A percentile compares a stretch with the other conserved stretches of the same genome.
Conservation (phyloP, 2,888 invertebrate genomes). For the Heliconius charithonia region DNA sequence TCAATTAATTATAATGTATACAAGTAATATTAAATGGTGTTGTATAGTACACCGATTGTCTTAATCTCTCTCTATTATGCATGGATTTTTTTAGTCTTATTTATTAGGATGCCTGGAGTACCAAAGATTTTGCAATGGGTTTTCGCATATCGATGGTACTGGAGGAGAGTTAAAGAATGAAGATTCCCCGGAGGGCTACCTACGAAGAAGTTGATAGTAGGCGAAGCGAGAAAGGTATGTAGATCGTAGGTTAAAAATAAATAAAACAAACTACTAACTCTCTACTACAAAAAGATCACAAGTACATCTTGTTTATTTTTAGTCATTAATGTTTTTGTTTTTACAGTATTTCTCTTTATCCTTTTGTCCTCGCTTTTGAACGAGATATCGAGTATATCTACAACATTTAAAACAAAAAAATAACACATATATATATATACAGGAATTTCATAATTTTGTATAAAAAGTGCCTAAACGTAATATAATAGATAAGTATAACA, state of each 20-base stretch:
- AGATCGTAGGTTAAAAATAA: too few species aligned
- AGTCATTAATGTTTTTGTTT: not conserved
- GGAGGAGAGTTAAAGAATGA: too few species aligned
- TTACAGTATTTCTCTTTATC: not conserved
- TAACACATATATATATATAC: not conserved
- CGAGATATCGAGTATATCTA: too few species aligned
- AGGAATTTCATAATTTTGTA: not conserved
- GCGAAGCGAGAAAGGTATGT: too few species aligned
- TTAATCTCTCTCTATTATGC: not conserved
- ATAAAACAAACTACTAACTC: too few species aligned
- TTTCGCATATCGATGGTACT: too few species aligned
- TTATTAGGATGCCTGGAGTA: not conserved
- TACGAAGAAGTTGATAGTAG: too few species aligned
- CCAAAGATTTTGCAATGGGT: not conserved
- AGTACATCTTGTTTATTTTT: too few species aligned
- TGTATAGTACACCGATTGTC: not conserved
- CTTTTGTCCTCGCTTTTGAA: not conserved
- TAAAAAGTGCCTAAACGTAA: not conserved
- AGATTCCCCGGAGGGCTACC: too few species aligned
- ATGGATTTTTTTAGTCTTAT: not conserved
- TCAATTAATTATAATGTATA: not conserved
- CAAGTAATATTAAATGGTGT: not conserved
- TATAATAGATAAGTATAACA: not conserved
- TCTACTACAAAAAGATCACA: too few species aligned
- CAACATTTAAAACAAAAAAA: not conserved